phyloP scores from a whole-genome alignment of 2,888 invertebrate genomes.

The Chymomyza amoena region DNA sequence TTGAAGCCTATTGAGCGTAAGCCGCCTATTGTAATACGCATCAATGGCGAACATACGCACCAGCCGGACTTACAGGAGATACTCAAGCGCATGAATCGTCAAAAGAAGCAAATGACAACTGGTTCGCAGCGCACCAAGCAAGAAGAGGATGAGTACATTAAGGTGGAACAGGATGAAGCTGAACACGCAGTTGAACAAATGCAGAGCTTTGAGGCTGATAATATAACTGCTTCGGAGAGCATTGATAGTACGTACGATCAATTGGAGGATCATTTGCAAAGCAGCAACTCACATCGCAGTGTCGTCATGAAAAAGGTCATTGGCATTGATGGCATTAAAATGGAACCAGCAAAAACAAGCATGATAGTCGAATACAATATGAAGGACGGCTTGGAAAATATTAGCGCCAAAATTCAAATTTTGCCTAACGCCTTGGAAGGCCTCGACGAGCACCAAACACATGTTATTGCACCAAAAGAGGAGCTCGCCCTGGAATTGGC shows the following conservation, averaged over 20 bases:
- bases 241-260: slow-evolving; percentile 33
- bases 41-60: slow-evolving; percentile 68
- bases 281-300: slow-evolving; percentile 1
- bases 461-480: slow-evolving; percentile 1
- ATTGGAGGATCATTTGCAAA: slow-evolving; percentile 10
- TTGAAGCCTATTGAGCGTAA: slow-evolving; percentile 52
- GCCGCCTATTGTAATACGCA: slow-evolving; percentile 58
- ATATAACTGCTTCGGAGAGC: slow-evolving; percentile 10
- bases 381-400: slow-evolving; percentile 58
- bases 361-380: slow-evolving; percentile 57
- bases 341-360: slow-evolving; percentile 47
- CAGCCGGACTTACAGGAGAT: slow-evolving; percentile 52
- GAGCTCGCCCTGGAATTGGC: not conserved
- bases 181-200: slow-evolving; percentile 17
- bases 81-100: slow-evolving; percentile 49
- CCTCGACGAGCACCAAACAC: slow-evolving; percentile 6
- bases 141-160: not conserved
- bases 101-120: slow-evolving; percentile 21
- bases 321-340: slow-evolving; percentile 63
- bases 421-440: slow-evolving; percentile 35
- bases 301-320: slow-evolving; percentile 60
- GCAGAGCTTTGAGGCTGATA: slow-evolving; percentile 10
- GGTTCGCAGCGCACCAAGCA: not conserved
- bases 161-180: not conserved
- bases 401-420: slow-evolving; percentile 60